Percentiles rank a stretch among this genome's conserved stretches.
These are phyloP conservation scores for Eupithecia pulchellata DNA, from an alignment of 2,888 invertebrate species.

Conservation along the genomic window DNA sequence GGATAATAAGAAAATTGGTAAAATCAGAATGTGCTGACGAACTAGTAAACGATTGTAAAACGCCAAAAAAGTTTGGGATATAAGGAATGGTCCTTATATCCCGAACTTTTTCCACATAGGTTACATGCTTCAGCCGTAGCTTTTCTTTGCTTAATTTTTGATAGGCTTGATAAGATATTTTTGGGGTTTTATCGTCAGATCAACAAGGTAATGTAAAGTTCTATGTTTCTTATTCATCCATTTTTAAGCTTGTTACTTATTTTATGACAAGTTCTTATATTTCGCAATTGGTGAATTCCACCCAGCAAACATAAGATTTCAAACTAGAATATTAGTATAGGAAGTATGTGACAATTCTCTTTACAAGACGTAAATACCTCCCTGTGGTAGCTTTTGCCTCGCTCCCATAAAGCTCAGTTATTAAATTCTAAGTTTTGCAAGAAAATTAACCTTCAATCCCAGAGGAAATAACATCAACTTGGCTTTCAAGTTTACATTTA, in stretches of 20 bases:
- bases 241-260: not conserved
- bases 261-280: too few species aligned
- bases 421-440: constrained; percentile 1
- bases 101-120: too few species aligned
- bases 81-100: too few species aligned
- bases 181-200: not conserved
- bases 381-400: not conserved
- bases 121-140: too few species aligned
- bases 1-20: too few species aligned
- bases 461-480: constrained; percentile 2
- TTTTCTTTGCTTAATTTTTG: too few species aligned
- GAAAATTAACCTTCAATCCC: constrained; percentile 12
- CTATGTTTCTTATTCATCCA: not conserved
- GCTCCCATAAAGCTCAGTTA: not conserved
- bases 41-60: too few species aligned
- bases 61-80: too few species aligned
- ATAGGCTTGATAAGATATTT: too few species aligned
- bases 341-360: not conserved
- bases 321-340: not conserved
- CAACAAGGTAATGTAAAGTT: not conserved
- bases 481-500: constrained; percentile 28
- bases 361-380: not conserved
- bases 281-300: not conserved
- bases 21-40: too few species aligned
- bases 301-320: not conserved